These are phyloP conservation scores for Lasius fuliginosus DNA, from an alignment of 2,888 invertebrate genomes.

Conservation along the genomic window DNA sequence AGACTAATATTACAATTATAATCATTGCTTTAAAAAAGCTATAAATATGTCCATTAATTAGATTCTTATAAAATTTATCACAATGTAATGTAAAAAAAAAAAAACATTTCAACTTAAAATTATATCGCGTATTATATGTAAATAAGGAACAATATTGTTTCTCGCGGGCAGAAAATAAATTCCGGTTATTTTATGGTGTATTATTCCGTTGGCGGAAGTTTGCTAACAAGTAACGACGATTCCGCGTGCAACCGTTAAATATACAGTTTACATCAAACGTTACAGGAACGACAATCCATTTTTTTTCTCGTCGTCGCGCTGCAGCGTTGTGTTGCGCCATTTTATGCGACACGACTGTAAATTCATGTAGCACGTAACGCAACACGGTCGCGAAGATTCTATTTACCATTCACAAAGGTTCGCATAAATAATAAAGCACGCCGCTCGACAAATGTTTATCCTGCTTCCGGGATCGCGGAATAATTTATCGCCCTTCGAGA, in stretches of 20 bases:
- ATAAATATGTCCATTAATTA: neutral
- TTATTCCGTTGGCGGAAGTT: conserved; percentile 8
- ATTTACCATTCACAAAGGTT: conserved; percentile 46
- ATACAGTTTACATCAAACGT: conserved; percentile 24
- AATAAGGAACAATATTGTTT: conserved; percentile 25
- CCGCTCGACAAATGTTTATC: conserved; percentile 46
- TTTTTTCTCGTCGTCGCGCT: neutral
- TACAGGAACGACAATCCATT: conserved; percentile 5
- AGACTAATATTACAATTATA: neutral
- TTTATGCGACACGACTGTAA: conserved; percentile 15
- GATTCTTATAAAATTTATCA: conserved; percentile 7
- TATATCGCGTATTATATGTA: neutral
- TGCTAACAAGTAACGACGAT: conserved; percentile 21
- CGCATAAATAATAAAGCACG: conserved; percentile 39
- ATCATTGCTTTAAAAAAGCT: neutral
- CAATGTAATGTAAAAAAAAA: neutral
- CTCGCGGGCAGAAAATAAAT: conserved; percentile 26
- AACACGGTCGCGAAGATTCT: conserved; percentile 42
- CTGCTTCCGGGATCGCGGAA: conserved; percentile 29
- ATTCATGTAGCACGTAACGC: neutral
- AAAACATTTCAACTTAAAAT: conserved; percentile 9
- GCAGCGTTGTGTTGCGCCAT: neutral
- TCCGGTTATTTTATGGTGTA: conserved; percentile 5
- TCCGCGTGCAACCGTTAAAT: conserved; percentile 22
- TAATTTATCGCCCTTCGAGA: conserved; percentile 38